These are phyloP conservation scores for Microcebus tavaratra DNA, from an alignment of 2,113 vertebrate genomes.

Conservation along the genomic window DNA sequence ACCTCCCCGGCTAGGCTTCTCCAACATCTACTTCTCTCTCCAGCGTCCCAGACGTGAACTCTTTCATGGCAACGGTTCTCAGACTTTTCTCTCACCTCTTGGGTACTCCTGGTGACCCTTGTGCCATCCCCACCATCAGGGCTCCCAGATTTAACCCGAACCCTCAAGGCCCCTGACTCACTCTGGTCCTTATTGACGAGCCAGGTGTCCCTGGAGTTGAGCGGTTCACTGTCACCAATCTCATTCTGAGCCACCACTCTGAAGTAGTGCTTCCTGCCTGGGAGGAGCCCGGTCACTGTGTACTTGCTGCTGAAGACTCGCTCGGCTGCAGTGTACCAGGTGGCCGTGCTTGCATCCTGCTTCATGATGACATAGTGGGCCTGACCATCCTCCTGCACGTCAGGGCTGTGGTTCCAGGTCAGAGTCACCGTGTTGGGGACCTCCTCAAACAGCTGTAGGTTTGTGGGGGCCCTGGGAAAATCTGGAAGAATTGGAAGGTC, in stretches of 20 bases:
- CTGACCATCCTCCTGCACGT: slow-evolving; percentile 73
- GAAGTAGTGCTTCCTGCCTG: slow-evolving; percentile 84
- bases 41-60: not conserved
- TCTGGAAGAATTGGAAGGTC: slow-evolving; percentile 64
- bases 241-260: slow-evolving; percentile 80
- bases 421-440: slow-evolving; percentile 80
- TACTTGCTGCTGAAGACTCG: slow-evolving; percentile 82
- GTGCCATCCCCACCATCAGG: not conserved
- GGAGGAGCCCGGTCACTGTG: slow-evolving; percentile 79
- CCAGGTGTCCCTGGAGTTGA: slow-evolving; percentile 82
- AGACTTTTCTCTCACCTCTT: not conserved
- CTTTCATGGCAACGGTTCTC: not conserved
- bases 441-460: slow-evolving; percentile 82
- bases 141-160: not conserved
- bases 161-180: not conserved
- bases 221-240: slow-evolving; percentile 78
- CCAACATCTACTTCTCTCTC: not conserved
- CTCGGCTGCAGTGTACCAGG: slow-evolving; percentile 79
- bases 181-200: slow-evolving; percentile 75
- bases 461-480: slow-evolving; percentile 76
- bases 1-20: not conserved
- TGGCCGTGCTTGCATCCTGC: slow-evolving; percentile 77
- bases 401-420: slow-evolving; percentile 83
- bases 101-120: not conserved
- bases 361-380: slow-evolving; percentile 82